Evolutionary conservation across 1,140 invertebrate species (phyloP).

Genomic region (Acromyrmex echinatior): DNA sequence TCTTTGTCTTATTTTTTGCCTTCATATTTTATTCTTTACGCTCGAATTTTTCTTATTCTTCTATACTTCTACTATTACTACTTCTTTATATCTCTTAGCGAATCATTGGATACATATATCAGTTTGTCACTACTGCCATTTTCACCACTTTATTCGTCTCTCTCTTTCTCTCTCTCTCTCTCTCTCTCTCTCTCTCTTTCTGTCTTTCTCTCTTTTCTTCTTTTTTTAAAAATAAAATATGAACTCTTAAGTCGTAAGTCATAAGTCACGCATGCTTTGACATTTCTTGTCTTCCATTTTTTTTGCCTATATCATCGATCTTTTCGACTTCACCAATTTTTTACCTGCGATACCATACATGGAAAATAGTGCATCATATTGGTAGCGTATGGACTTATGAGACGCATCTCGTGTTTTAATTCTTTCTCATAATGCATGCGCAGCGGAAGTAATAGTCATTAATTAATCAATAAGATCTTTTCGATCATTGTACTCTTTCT

Average conservation of each 20-base stretch:
- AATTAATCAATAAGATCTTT: conserved; percentile 11
- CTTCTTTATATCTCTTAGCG: conserved; percentile 60
- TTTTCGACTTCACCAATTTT: conserved; percentile 41
- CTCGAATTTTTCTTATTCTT: conserved; percentile 69
- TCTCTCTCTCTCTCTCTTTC: neutral
- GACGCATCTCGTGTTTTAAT: conserved; percentile 34
- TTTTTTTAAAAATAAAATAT: conserved; percentile 47
- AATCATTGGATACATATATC: conserved; percentile 48
- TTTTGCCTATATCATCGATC: conserved; percentile 31
- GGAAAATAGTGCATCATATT: conserved; percentile 45
- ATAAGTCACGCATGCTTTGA: conserved; percentile 54
- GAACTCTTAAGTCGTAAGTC: conserved; percentile 21
- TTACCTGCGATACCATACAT: conserved; percentile 15
- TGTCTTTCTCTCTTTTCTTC: neutral
- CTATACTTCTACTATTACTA: conserved; percentile 60
- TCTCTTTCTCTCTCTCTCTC: neutral
- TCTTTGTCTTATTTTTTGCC: conserved; percentile 78
- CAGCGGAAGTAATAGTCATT: conserved; percentile 36
- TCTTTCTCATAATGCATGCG: conserved; percentile 53
- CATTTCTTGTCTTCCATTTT: conserved; percentile 37
- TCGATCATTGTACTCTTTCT: conserved; percentile 48
- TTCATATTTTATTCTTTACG: conserved; percentile 73
- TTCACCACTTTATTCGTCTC: neutral
- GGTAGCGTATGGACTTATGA: conserved; percentile 47
- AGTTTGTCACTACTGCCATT: conserved; percentile 4